Conservation (phyloP, 64 coral and sea anemone species). For the Dendronephthya gigantea region DNA sequence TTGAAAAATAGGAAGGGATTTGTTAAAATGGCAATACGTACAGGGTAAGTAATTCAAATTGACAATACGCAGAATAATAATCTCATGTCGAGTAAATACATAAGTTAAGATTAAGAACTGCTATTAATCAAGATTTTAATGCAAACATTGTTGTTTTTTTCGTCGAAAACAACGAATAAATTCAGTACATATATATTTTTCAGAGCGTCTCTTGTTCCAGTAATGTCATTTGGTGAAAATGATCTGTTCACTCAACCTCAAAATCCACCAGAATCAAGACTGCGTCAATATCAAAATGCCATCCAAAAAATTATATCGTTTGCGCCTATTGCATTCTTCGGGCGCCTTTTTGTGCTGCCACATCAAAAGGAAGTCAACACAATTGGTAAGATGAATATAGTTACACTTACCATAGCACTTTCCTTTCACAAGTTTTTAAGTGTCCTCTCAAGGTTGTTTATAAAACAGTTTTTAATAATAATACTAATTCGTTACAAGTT, state of each 20-base stretch:
- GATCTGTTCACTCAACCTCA: constrained; percentile 72
- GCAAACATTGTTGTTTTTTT: not conserved
- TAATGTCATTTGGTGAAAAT: constrained; percentile 99
- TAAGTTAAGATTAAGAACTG: no score
- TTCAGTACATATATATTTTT: not conserved
- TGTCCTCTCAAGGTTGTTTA: not conserved
- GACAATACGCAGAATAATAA: no score
- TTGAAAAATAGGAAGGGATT: constrained; percentile 72
- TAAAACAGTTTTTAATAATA: not conserved
- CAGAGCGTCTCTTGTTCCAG: constrained; percentile 87
- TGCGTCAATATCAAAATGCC: constrained; percentile 60
- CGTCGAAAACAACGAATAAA: not conserved
- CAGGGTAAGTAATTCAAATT: constrained; percentile 36
- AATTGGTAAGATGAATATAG: constrained; percentile 47
- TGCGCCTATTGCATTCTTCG: constrained; percentile 86
- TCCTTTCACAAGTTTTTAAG: not conserved
- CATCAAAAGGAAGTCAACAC: constrained; percentile 63
- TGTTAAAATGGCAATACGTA: constrained; percentile 56
- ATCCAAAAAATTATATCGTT: constrained; percentile 77
- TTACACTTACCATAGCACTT: not conserved
- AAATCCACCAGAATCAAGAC: constrained; percentile 69
- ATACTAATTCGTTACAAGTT: no score
- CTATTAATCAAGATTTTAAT: no score
- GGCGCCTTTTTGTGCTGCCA: constrained; percentile 61
- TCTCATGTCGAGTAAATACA: no score